Percentiles rank a stretch among this genome's conserved stretches.
These are phyloP conservation scores for Erethizon dorsatum DNA, from an alignment of 2,797 vertebrate genomes.

Conservation along the genomic window DNA sequence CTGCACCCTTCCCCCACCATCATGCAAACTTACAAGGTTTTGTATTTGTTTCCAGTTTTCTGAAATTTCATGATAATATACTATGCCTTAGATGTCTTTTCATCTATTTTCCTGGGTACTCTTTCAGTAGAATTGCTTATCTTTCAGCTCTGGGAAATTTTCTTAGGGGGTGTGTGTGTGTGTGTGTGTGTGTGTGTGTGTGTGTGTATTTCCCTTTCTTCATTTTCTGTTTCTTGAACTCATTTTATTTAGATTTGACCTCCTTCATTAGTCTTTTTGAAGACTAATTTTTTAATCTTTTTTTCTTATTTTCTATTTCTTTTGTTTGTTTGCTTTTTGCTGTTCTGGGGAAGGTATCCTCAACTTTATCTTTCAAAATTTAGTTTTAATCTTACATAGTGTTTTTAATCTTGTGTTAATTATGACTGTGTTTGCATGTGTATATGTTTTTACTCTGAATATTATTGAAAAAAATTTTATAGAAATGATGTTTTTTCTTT, in stretches of 20 bases:
- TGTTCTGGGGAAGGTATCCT: not conserved
- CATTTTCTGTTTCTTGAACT: slow-evolving; percentile 16
- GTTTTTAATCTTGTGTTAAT: slow-evolving; percentile 24
- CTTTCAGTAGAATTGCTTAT: not conserved
- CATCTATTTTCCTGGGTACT: not conserved
- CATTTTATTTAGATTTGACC: not conserved
- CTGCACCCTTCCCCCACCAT: not conserved
- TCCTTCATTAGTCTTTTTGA: not conserved
- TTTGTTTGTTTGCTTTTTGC: not conserved
- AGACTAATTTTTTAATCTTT: not conserved
- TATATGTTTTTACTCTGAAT: not conserved
- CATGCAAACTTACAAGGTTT: not conserved
- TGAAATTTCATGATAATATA: not conserved
- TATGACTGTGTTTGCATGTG: not conserved
- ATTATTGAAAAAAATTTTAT: not conserved
- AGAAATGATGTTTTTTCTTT: not conserved
- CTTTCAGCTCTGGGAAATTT: not conserved
- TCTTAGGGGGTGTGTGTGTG: not conserved
- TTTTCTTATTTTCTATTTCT: not conserved
- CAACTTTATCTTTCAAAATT: not conserved
- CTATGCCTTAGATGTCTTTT: not conserved
- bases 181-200: not conserved
- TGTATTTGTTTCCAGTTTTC: not conserved
- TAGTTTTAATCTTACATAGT: slow-evolving; percentile 1
- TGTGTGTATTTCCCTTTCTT: not conserved